Base-by-base conservation (phyloP, 2,113 vertebrate genomes). In the Microtus ochrogaster region DNA sequence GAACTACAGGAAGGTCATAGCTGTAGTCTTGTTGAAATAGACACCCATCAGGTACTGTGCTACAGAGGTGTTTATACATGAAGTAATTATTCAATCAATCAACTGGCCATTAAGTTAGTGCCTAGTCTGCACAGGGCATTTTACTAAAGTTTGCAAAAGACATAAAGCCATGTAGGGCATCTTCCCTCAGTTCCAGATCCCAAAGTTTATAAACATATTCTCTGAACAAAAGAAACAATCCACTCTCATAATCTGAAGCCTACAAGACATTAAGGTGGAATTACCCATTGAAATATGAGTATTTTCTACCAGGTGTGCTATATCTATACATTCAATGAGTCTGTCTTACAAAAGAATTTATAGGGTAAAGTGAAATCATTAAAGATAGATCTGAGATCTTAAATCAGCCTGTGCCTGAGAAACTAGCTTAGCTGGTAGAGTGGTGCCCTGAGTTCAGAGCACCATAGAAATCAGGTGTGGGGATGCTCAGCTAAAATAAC, bases 31-130 rank as follows among this genome's bases (percentile, higher is more conserved):
- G 87, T 72, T 97, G 95, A 97, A 98, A 98, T 81, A 97, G 96
- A 96, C 81, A 96, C 95, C 97, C 91, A 86, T 96, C 95, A 96
- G 95, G 95, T 97, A 97, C 97, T 96, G 92, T 63, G 92, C 92
- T 97, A 79, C 88, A 95, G 88, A 94, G 95, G 92, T 98, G 97
- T 98, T 97, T 97, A 95, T 97, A 95, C 73, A 73, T 93, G 66
- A 76, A 86, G 97, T 97, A 97, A 98, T 97, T 97, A 95, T 94
- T 97, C 94, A 95, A 96, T 98, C 97, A 97, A 97, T 97, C 97
- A 97, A 81, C n/a, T 94, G 8, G 0, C 83, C 92, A 95, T 93
- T 97, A 93, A 94, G 47, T 96, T 94, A 98, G 93, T 91, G 44
- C 77, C 74, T 94, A 91, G 81, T 96, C 93, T 94, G 41, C 74